Percentiles rank a stretch among this genome's conserved stretches.
phyloP scores from a whole-genome alignment of 1,140 invertebrate species.

The Panagrolaimus sp. region DNA sequence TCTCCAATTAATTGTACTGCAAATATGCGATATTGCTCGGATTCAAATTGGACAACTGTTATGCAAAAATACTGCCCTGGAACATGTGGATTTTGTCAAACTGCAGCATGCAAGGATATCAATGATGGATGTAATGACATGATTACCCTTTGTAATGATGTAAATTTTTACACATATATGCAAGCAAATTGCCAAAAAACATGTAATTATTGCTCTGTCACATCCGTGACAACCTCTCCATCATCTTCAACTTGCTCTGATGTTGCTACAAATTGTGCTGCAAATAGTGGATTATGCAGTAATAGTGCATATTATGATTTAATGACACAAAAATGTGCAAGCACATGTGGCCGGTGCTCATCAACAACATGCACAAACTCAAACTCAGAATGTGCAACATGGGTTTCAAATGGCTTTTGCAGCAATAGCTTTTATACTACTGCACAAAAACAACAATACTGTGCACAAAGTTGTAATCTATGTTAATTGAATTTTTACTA shows the following conservation, averaged over 20 bases:
- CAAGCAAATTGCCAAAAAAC: neutral
- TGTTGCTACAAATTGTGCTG: neutral
- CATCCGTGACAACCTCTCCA: neutral
- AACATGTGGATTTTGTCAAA: neutral
- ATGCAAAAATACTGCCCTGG: neutral
- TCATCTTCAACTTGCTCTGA: neutral
- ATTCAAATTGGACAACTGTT: neutral
- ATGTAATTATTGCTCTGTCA: conserved; percentile 3
- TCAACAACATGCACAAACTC: neutral
- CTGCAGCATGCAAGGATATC: neutral
- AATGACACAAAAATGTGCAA: neutral
- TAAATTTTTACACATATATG: neutral
- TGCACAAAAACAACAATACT: neutral
- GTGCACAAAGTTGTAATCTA: neutral
- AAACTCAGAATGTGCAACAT: neutral
- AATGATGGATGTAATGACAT: neutral
- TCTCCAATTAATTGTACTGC: neutral
- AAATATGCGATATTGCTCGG: neutral
- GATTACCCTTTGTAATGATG: neutral
- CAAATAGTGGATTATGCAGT: neutral
- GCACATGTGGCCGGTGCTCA: neutral
- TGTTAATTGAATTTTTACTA: neutral
- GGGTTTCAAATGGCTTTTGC: neutral
- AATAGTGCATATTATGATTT: conserved; percentile 4
- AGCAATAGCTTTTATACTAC: neutral